phyloP scores from a whole-genome alignment of 2,113 vertebrate genomes.

The Nycticorax nycticorax region DNA sequence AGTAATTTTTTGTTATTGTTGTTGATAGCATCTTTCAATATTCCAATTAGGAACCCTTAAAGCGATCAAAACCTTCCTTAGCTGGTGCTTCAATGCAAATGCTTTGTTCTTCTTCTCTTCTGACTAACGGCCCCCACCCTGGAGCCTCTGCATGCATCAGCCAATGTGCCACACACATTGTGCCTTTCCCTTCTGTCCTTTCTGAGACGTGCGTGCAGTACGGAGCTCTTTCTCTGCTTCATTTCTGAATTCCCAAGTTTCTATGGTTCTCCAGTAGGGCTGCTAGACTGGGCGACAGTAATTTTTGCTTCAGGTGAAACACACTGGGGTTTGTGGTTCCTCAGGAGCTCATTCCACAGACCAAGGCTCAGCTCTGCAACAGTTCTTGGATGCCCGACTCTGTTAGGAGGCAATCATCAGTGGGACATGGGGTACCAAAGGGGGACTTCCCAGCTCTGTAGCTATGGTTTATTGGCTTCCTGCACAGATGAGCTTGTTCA shows the following conservation, averaged over 20 bases:
- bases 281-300: not conserved
- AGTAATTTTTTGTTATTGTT: not conserved
- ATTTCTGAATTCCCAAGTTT: not conserved
- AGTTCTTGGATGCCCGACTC: not conserved
- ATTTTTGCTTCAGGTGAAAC: not conserved
- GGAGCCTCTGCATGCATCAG: not conserved
- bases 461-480: not conserved
- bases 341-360: not conserved
- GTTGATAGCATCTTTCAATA: no score
- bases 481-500: not conserved
- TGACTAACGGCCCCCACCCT: not conserved
- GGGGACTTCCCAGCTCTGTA: not conserved
- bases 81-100: not conserved
- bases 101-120: not conserved
- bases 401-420: not conserved
- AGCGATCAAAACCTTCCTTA: not conserved
- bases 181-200: not conserved
- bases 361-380: not conserved
- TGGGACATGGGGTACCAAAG: not conserved
- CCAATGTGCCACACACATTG: not conserved
- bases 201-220: not conserved
- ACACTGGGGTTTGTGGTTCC: not conserved
- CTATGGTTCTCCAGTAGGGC: not conserved
- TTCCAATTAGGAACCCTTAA: not conserved
- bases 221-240: not conserved